These are phyloP conservation scores for Sebastes matsubarae DNA, from an alignment of 2,797 vertebrate genomes.

Conservation along the genomic window DNA sequence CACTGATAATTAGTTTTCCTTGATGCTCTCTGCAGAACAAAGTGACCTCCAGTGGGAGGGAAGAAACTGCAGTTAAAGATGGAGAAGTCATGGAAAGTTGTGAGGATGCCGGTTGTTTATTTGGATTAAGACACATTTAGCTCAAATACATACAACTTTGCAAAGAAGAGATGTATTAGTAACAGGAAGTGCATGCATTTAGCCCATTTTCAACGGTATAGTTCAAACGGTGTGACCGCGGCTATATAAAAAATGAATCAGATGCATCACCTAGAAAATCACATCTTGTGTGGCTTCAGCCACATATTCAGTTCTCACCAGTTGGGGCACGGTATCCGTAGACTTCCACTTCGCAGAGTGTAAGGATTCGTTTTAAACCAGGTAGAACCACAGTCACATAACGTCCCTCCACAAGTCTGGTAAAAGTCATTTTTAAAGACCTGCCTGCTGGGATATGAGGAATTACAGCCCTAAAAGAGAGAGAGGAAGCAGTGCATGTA, in stretches of 20 bases:
- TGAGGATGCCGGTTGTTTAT: not conserved
- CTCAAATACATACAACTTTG: not conserved
- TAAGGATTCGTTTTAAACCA: accelerated
- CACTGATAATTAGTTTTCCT: accelerated
- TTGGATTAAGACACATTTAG: not conserved
- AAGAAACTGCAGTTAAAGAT: not conserved
- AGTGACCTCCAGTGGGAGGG: accelerated
- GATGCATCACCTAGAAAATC: not conserved
- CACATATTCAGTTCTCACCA: constrained; percentile 18
- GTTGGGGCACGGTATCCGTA: constrained; percentile 43
- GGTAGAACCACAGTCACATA: constrained; percentile 30
- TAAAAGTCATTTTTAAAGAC: not conserved
- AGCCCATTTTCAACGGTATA: too few species aligned
- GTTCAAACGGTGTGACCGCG: accelerated
- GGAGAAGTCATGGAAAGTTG: not conserved
- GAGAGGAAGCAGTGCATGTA: not conserved
- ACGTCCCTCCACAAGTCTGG: constrained; percentile 28
- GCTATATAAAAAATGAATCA: too few species aligned
- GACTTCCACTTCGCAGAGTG: constrained; percentile 58
- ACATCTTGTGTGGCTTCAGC: not conserved
- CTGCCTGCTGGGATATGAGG: not conserved
- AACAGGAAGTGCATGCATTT: not conserved
- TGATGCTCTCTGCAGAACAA: not conserved
- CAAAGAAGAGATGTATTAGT: not conserved
- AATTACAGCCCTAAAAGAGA: constrained; percentile 28